Conservation (phyloP, 2,888 invertebrate species). For the Sphinx pinastri region DNA sequence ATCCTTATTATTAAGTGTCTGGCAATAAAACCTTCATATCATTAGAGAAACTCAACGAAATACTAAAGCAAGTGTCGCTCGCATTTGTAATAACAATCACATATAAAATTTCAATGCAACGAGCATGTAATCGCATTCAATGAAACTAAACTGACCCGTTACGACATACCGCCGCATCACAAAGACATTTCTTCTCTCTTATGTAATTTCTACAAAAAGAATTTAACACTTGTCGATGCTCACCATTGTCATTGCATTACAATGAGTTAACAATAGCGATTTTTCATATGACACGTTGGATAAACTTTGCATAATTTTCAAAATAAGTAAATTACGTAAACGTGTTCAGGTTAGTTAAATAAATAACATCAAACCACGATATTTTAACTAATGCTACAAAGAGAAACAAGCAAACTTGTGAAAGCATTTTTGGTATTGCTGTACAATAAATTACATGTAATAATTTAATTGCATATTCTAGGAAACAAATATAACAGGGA, state of each 20-base stretch:
- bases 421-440: too few relatives aligned
- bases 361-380: neutral
- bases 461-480: neutral
- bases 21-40: too few relatives aligned
- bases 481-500: neutral
- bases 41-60: too few relatives aligned
- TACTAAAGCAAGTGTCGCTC: too few relatives aligned
- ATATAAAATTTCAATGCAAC: conserved; percentile 11
- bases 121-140: conserved; percentile 8
- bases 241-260: conserved; percentile 24
- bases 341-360: neutral
- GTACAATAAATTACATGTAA: too few relatives aligned
- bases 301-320: neutral
- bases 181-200: conserved; percentile 4
- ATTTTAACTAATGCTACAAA: too few relatives aligned
- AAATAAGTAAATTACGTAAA: neutral
- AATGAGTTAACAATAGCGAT: neutral
- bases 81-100: neutral
- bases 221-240: conserved; percentile 25
- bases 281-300: neutral
- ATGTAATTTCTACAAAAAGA: conserved; percentile 13
- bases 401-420: too few relatives aligned
- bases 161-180: conserved; percentile 7
- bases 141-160: conserved; percentile 5
- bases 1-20: too few relatives aligned